Evolutionary conservation across 2,888 invertebrate species (phyloP), one percentile per base, ranked within the genome.

Genomic region (Odontomyia ornata): DNA sequence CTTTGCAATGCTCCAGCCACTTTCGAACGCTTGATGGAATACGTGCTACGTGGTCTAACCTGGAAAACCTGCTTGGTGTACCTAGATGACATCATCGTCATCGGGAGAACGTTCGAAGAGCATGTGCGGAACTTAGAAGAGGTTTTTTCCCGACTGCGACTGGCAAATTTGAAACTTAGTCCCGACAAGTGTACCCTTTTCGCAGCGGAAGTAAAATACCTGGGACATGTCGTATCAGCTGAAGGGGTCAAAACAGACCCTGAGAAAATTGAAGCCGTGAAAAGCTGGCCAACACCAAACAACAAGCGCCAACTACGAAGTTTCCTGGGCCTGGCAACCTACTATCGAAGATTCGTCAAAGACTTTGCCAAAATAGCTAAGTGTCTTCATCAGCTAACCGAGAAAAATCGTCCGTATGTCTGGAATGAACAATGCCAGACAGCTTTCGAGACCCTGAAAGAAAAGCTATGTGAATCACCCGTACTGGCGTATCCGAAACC

Each of bases 311-410:
- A 73, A n/a, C 21, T 73, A 1, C 73, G 73, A 11, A 56, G 56
- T 27, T 73, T 56, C 36, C 25, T 73, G 5, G 56, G 73, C 1
- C 21, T 73, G 23, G 56, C 56, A 15, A 73, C 73, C 15, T 73
- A 73, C 18, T 73, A 28, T 18, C 30, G 57, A 0, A 13, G 9
- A 25, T 73, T 73, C 57, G 57, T 73, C 3, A 56, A 73, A 30
- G 57, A 57, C 27, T 73, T 73, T 57, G 36, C 57, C 11, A 56
- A 56, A n/a, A 56, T 56, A 3, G 60, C 73, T 3, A 56, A 56
- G 18, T 36, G 25, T 25, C 28, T 71, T 1, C 71, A 71, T 21
- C 47, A 71, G 71, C 27, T 80, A 79, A 71, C 82, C 21, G 73
- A 56, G 18, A 71, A 71, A 52, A 27, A 25, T 27, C 27, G 15